Evolutionary conservation across 1,140 invertebrate species (phyloP).

Genomic region (Maconellicoccus hirsutus): DNA sequence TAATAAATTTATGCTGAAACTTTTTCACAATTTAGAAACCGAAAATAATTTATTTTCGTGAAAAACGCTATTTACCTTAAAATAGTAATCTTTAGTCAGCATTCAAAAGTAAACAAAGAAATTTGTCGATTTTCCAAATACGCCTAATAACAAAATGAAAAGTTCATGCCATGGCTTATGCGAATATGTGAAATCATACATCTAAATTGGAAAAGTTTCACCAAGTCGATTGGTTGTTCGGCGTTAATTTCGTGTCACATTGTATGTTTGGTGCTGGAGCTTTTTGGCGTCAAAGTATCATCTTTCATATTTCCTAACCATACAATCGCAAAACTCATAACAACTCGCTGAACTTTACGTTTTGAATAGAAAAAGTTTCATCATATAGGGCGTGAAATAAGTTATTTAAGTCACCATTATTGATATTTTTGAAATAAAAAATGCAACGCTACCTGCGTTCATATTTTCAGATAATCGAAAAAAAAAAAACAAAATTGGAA

Average conservation of each 20-base stretch:
- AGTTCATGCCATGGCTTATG: not conserved
- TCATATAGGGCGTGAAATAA: not conserved
- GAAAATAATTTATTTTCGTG: no score
- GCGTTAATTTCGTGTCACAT: not conserved
- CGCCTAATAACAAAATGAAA: not conserved
- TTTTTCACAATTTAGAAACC: no score
- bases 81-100: no score
- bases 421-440: no score
- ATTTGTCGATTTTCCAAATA: not conserved
- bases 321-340: not conserved
- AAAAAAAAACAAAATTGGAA: no score
- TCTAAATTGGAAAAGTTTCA: not conserved
- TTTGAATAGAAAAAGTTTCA: not conserved
- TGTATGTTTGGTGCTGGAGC: not conserved
- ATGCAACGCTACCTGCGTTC: no score
- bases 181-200: not conserved
- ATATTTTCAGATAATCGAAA: no score
- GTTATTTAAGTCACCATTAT: not conserved
- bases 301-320: not conserved
- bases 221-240: not conserved
- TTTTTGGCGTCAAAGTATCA: conserved; percentile 4
- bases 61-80: no score
- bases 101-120: not conserved
- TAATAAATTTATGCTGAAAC: no score
- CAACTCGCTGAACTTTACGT: not conserved